Evolutionary conservation across 2,797 vertebrate genomes (phyloP), one percentile per base, ranked within the genome.

Genomic region (Sebastes umbrosus): DNA sequence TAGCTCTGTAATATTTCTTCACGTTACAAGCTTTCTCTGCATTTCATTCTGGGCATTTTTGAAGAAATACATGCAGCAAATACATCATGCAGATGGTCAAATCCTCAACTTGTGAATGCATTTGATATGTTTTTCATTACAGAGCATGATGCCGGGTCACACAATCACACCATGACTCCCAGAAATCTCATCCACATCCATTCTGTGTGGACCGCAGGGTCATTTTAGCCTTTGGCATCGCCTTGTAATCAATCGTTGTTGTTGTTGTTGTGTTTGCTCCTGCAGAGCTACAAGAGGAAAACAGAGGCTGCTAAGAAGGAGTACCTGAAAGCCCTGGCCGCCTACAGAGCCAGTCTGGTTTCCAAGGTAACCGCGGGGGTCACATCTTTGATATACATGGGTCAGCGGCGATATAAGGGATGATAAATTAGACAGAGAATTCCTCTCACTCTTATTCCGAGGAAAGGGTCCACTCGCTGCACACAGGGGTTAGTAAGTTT

Each of bases 291-390:
- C 95, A 99, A 99, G 96, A 98, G 97, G 96, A 99, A 99, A 97
- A 99, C 98, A 16, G 98, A 99, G 95, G 98, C 98, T 0, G 98
- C 98, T 4, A 99, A 99, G 96, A 99, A 99, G 95, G 98, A 99
- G 86, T 99, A 99, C 94, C 97, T 99, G 95, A 99, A 99, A 95
- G 98, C 98, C 82, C 96, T 99, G 94, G 98, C 98, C 14, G 97
- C 98, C 22, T 99, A 99, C 96, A 93, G 98, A 96, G 98, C 98
- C 93, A 99, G 98, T 92, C 97, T 99, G 73, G 98, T 99, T 96
- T 99, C 98, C 96, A 99, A 99, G 98, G 98, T 99, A 97, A 96
- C 91, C 55, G 75, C 68, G 74, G 90, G 92, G 94, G 80, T 93
- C 80, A 95, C 73, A 73, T 95, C 93, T 96, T 95, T 95, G 93